Base-by-base conservation (phyloP, 2,888 invertebrate genomes). In the Eutolmus rufibarbis region DNA sequence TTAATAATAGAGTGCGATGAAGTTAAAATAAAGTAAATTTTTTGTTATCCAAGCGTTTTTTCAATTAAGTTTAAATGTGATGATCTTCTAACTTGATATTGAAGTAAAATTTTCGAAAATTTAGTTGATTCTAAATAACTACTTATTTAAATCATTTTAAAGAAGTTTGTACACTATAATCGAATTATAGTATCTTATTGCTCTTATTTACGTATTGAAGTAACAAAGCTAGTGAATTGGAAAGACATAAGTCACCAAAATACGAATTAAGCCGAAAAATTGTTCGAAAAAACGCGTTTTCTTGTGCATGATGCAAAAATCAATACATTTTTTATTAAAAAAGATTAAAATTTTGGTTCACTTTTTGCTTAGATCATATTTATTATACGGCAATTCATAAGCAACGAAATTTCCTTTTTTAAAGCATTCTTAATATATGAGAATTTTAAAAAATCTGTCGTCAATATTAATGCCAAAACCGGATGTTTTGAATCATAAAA, bases 21-120 rank as follows among this genome's bases (percentile, higher is more conserved):
- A 66, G 37, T 37, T 34, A n/a, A 76, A n/a, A 76, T n/a, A 31
- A 37, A 76, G n/a, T 76, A 76, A n/a, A 56, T 57, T 57, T 28
- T 28, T 23, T 66, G 19, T 66, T 28, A 66, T 66, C 28, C 28
- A 76, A 76, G 76, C 40, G 76, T 2, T 43, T 82, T 74, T 74
- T 85, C 23, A 66, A 43, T 19, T 28, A 19, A 51, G 2, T 79
- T 79, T 46, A 46, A 85, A 43, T 85, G 40, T 46, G 43, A 74
- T 66, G 40, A 34, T 34, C 40, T 76, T 9, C 40, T 76, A 66
- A 28, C 74, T 85, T 74, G 74, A 43, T 74, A 74, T 85, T 85
- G 85, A 85, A 85, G 46, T 85, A 85, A 85, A 74, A 74, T 85
- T 85, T 46, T 74, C 34, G 9, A 23, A 12, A 19, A 79, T 76